Evolutionary conservation across 2,797 vertebrate species (phyloP).

Genomic region (Lepilemur ruficaudatus): DNA sequence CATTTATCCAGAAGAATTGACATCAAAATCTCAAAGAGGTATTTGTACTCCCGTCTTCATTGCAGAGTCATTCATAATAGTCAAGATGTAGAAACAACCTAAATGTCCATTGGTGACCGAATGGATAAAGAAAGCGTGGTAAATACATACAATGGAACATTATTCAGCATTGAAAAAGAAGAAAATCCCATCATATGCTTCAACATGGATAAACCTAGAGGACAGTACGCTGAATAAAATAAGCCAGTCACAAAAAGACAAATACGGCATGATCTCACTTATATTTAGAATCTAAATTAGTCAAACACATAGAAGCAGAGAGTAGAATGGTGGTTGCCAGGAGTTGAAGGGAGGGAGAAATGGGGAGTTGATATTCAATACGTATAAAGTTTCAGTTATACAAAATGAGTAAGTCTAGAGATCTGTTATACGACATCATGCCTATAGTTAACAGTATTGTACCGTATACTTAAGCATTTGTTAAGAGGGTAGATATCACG

Average conservation of each 20-base stretch:
- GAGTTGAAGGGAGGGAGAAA: not conserved
- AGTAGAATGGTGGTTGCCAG: not conserved
- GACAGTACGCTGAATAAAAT: not conserved
- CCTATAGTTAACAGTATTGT: not conserved
- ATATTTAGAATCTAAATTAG: not conserved
- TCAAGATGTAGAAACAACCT: not conserved
- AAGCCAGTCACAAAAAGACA: not conserved
- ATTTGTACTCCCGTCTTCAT: not conserved
- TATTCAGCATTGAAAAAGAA: not conserved
- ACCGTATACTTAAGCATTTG: not conserved
- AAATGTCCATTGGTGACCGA: not conserved
- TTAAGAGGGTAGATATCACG: not conserved
- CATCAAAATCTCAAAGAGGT: not conserved
- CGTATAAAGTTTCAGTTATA: not conserved
- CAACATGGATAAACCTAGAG: not conserved
- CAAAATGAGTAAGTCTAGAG: not conserved
- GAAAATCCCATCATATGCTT: not conserved
- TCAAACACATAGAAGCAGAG: not conserved
- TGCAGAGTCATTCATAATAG: not conserved
- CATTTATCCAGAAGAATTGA: not conserved
- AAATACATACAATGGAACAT: too few species aligned
- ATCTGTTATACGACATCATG: fast-evolving
- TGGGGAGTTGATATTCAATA: not conserved
- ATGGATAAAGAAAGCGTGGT: not conserved
- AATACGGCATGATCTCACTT: not conserved